Evolutionary conservation across 2,797 vertebrate species (phyloP).

Genomic region (Phoxinus dragarum): DNA sequence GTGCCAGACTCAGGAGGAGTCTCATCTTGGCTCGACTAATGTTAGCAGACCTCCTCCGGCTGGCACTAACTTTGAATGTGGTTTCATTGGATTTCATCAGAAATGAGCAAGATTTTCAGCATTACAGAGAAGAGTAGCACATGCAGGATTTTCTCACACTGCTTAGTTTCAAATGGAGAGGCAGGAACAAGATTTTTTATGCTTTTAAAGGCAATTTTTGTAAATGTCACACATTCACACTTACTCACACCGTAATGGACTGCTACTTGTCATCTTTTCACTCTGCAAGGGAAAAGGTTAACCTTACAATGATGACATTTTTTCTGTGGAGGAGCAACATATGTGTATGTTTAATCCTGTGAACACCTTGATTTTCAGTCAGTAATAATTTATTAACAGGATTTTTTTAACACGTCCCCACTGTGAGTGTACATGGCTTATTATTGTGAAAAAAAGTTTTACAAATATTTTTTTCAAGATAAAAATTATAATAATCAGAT

Average conservation of each 20-base stretch:
- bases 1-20: constrained; percentile 37
- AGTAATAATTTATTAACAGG: no score
- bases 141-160: constrained; percentile 42
- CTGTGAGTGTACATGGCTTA: background rate
- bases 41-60: constrained; percentile 28
- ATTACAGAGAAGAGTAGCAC: constrained; percentile 42
- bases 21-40: constrained; percentile 4
- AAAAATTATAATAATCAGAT: background rate
- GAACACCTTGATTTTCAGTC: background rate
- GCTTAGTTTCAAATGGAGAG: constrained; percentile 31
- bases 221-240: constrained; percentile 55
- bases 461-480: no score
- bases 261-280: constrained; percentile 51
- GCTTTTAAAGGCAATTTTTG: constrained; percentile 58
- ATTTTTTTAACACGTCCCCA: background rate
- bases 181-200: constrained; percentile 15
- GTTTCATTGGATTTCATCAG: constrained; percentile 59
- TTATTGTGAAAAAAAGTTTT: background rate
- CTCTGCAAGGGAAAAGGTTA: constrained; percentile 44
- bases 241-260: constrained; percentile 47
- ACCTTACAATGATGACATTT: constrained; percentile 31
- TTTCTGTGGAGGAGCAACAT: constrained; percentile 16
- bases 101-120: constrained; percentile 40
- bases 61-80: constrained; percentile 47
- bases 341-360: background rate